Base-by-base conservation (phyloP, 2,113 vertebrate species). In the Poicephalus gulielmi region DNA sequence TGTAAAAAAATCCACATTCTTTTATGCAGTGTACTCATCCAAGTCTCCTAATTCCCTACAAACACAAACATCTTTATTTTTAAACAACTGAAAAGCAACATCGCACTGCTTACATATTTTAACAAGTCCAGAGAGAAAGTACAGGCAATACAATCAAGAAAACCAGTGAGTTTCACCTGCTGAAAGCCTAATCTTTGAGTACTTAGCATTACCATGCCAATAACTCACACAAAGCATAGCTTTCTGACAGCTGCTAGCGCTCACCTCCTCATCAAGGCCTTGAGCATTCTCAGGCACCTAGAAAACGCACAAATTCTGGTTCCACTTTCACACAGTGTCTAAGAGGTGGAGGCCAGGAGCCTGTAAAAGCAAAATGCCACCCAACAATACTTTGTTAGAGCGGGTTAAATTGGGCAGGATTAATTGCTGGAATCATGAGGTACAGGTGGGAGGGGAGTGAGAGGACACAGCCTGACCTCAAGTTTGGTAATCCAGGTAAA, bases 251-350 rank as follows among this genome's bases (percentile, higher is more conserved):
- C 39, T 66, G 23, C 28, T 50, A 71, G 20, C 1, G 2, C 59
- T 89, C 50, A 81, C 80, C 70, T 88, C 13, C 27, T 59, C 43
- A 59, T 25, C 18, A 6, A 59, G 33, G 24, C 15, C 20, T 14
- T 2, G 0, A 5, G 4, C 1, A 0, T 49, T 52, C n/a, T 5
- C 25, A 39, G 20, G 10, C 31, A 55, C 7, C 30, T 50, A 47
- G 27, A 66, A 76, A 81, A 76, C 0, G 1, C 23, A 69, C 44
- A 31, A 52, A 43, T 60, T 39, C 35, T 31, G 17, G 11, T 15
- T 67, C 52, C 2, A 1, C 0, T 0, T 11, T 62, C 27, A 33
- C 2, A 1, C 0, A 0, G 9, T 43, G 46, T 5, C 46, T 30
- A 15, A 1, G 11, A 91, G 39, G 8, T 10, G 6, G 69, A 59